A percentile compares a stretch with the other conserved stretches of the same genome.
Evolutionary conservation across 2,888 invertebrate species (phyloP).

Genomic region (Cremastinae sp.): DNA sequence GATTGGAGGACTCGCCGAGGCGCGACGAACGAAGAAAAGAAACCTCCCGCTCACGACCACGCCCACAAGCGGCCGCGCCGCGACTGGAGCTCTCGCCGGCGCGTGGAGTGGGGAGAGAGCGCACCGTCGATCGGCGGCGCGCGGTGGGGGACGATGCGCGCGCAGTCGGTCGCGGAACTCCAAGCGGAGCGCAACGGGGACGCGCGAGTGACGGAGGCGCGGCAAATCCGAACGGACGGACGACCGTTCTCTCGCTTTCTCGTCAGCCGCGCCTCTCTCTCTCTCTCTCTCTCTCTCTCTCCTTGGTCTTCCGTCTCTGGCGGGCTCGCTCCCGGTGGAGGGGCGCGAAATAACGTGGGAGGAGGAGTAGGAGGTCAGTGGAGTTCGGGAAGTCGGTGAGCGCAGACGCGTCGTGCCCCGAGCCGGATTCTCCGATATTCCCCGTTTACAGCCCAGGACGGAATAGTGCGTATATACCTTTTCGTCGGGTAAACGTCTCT

Average conservation of each 20-base stretch:
- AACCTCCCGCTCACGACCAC: too few relatives aligned
- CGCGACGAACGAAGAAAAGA: background rate
- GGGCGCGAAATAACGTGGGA: constrained; percentile 76
- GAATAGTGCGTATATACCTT: constrained; percentile 51
- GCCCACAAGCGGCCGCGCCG: constrained; percentile 1
- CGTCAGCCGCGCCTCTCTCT: constrained; percentile 5
- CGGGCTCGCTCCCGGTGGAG: constrained; percentile 66
- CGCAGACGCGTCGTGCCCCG: constrained; percentile 79
- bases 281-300: constrained; percentile 41
- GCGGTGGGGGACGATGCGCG: constrained; percentile 37
- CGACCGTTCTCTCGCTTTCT: constrained; percentile 21
- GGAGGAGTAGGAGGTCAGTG: constrained; percentile 79
- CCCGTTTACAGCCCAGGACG: constrained; percentile 26
- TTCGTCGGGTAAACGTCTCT: constrained; percentile 37
- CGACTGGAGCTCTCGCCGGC: background rate
- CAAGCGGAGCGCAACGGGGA: constrained; percentile 1
- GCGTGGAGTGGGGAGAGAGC: background rate
- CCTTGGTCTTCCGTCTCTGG: constrained; percentile 15
- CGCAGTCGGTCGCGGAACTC: constrained; percentile 16
- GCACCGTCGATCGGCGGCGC: background rate
- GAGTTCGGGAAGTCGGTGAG: constrained; percentile 80
- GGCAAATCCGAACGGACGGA: constrained; percentile 31
- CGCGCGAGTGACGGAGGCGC: constrained; percentile 44
- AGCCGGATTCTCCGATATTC: constrained; percentile 50
- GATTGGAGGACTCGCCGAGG: constrained; percentile 43